Evolutionary conservation across 2,797 vertebrate genomes (phyloP).

Genomic region (Hoplostethus atlanticus): DNA sequence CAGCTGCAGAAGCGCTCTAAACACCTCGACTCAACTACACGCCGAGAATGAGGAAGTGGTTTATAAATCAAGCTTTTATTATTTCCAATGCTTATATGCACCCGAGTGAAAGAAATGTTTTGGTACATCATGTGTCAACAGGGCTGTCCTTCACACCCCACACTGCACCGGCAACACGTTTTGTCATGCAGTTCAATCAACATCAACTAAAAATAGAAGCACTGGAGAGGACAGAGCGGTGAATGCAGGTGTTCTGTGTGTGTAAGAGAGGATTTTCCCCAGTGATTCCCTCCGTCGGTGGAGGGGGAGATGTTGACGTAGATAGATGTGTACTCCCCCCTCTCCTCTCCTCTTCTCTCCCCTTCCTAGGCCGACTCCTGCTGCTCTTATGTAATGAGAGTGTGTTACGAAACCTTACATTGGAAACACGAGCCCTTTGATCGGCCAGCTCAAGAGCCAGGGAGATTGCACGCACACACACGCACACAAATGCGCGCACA

Average conservation of each 20-base stretch:
- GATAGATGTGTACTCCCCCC: slow-evolving; percentile 55
- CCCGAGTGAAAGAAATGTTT: slow-evolving; percentile 26
- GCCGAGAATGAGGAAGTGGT: slow-evolving; percentile 30
- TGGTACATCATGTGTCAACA: slow-evolving; percentile 6
- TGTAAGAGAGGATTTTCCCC: slow-evolving; percentile 47
- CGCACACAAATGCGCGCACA: slow-evolving; percentile 28
- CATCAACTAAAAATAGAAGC: slow-evolving; percentile 48
- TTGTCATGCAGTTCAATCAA: slow-evolving; percentile 49
- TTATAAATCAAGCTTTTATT: slow-evolving; percentile 43
- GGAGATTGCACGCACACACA: slow-evolving; percentile 22
- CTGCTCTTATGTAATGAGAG: slow-evolving; percentile 79
- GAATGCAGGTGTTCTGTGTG: slow-evolving; percentile 26
- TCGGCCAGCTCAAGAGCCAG: slow-evolving; percentile 43
- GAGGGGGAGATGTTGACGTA: slow-evolving; percentile 65
- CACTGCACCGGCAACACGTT: slow-evolving; percentile 32
- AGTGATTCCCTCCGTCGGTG: slow-evolving; percentile 63
- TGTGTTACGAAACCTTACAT: slow-evolving; percentile 82
- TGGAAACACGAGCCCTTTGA: slow-evolving; percentile 75
- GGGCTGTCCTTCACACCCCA: slow-evolving; percentile 21
- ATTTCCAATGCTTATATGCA: slow-evolving; percentile 11
- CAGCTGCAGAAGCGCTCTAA: slow-evolving; percentile 25
- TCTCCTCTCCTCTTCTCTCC: slow-evolving; percentile 33
- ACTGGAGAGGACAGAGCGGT: background rate
- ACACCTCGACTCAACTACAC: slow-evolving; percentile 8
- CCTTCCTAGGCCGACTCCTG: slow-evolving; percentile 57